Percentiles rank a stretch among this genome's conserved stretches.
These are phyloP conservation scores for Arothron firmamentum DNA, from an alignment of 2,113 vertebrate species.

Conservation along the genomic window DNA sequence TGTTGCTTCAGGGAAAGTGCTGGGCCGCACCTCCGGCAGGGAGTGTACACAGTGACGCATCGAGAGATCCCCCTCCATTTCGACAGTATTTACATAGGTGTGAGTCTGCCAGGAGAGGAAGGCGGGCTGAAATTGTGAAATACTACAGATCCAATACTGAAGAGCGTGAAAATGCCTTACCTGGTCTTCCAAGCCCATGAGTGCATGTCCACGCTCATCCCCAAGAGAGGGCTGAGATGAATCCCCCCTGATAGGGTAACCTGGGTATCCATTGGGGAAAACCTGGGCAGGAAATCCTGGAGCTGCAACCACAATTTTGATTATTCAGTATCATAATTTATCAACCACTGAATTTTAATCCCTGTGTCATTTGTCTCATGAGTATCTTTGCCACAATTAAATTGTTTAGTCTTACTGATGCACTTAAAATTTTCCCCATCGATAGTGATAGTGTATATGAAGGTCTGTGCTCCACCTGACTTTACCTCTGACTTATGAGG, in stretches of 20 bases:
- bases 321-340: neutral
- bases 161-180: constrained; percentile 59
- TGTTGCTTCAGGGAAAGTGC: constrained; percentile 75
- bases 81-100: constrained; percentile 95
- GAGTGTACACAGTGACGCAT: constrained; percentile 89
- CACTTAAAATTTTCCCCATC: too few species aligned
- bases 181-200: constrained; percentile 92
- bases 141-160: neutral
- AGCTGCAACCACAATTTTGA: constrained; percentile 65
- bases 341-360: too few species aligned
- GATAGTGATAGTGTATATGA: too few species aligned
- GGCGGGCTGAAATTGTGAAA: constrained; percentile 1
- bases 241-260: constrained; percentile 84
- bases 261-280: constrained; percentile 92
- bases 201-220: constrained; percentile 87
- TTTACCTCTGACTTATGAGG: constrained; percentile 11
- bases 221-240: constrained; percentile 83
- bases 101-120: constrained; percentile 79
- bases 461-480: neutral
- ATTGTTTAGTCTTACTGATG: too few species aligned
- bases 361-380: too few species aligned
- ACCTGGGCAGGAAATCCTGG: constrained; percentile 85
- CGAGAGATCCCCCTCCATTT: constrained; percentile 83
- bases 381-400: too few species aligned
- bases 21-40: constrained; percentile 84